Base-by-base conservation (phyloP, 2,797 vertebrate genomes). In the Trachurus trachurus region DNA sequence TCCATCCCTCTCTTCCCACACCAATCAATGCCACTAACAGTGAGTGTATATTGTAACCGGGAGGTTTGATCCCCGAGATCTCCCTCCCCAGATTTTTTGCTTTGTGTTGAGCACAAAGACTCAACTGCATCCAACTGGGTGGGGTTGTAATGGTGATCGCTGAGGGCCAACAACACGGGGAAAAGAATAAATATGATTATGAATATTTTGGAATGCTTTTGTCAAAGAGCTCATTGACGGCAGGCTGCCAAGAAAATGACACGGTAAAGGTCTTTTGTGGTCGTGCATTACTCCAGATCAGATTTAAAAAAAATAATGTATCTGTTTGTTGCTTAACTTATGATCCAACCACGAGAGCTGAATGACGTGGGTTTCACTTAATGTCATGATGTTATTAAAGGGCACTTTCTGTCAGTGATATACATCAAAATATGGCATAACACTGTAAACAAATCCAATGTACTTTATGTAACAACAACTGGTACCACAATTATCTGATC, bases 11-110 rank as follows among this genome's bases (percentile, higher is more conserved):
- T 11, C 13, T 4, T 75, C 66, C 69, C 67, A 53, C 66, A 47
- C 52, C 49, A 52, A 83, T 81, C 75, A 79, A 72, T 79, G 61
- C 11, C 54, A 17, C 69, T 19, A 52, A 71, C 50, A 74, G 40
- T 57, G 47, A 66, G 71, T 54, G 62, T 2, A 42, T 4, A 26
- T 37, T 42, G 22, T 19, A 61, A 65, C 4, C 52, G 45, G 19
- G 50, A 37, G 31, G 34, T 57, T 71, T 40, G 17, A 59, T 56
- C 54, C 52, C 21, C 45, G 31, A 40, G 52, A 21, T 13, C 21
- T 40, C 37, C 7, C 62, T 58, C 31, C 57, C 22, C 39, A 50
- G 56, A 71, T 45, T 44, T 44, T 66, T 34, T 26, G 29, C 65
- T 81, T 69, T 63, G 73, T 57, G 62, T 19, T 60, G 58, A 62